Evolutionary conservation across 2,113 vertebrate genomes (phyloP).

Genomic region (Oreochromis niloticus): DNA sequence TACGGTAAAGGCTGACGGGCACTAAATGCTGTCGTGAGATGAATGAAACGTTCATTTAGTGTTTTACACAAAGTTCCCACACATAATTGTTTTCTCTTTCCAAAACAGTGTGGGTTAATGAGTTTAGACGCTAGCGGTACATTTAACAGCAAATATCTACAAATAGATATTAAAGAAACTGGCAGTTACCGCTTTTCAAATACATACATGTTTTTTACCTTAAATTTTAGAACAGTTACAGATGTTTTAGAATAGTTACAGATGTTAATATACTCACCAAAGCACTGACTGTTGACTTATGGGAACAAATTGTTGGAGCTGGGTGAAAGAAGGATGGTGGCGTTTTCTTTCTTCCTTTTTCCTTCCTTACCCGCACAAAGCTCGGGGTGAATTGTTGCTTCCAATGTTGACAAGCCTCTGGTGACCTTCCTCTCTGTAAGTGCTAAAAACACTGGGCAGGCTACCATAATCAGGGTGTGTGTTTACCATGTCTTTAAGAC

Average conservation of each 20-base stretch:
- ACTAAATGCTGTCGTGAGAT: constrained; percentile 46
- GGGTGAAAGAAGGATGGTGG: background rate
- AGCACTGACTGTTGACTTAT: background rate
- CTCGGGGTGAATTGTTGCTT: constrained; percentile 42
- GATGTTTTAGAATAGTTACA: background rate
- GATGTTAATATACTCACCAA: background rate
- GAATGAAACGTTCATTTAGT: constrained; percentile 56
- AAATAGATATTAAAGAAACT: background rate
- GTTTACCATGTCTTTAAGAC: constrained; percentile 36
- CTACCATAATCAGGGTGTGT: constrained; percentile 6
- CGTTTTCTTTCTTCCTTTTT: constrained; percentile 46
- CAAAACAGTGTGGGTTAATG: constrained; percentile 26
- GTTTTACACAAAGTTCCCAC: constrained; percentile 37
- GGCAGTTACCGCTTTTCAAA: background rate
- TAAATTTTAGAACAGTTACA: background rate
- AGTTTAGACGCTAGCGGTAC: constrained; percentile 5
- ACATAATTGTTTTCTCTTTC: constrained; percentile 37
- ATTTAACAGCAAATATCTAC: background rate
- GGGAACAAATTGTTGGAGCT: background rate
- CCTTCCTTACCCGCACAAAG: constrained; percentile 14
- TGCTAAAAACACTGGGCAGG: constrained; percentile 46
- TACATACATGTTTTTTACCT: background rate
- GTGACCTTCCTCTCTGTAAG: constrained; percentile 41
- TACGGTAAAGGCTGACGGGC: constrained; percentile 34
- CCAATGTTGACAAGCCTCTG: constrained; percentile 35